Conservation (phyloP, 2,113 vertebrate genomes). For the Callithrix jacchus region DNA sequence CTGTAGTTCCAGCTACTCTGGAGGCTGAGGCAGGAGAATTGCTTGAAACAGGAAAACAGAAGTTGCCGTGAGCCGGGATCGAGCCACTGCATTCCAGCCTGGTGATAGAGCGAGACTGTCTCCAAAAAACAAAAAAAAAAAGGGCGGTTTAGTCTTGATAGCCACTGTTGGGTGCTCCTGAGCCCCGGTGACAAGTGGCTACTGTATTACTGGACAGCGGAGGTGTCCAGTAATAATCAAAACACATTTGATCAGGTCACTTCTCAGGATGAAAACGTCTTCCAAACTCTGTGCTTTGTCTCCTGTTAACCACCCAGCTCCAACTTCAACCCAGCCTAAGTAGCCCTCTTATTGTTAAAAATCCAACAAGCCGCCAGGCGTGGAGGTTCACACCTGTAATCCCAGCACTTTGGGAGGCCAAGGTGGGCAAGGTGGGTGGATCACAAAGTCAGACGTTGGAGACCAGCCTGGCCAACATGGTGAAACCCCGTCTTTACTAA, state of each 20-base stretch:
- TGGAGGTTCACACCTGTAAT: no score
- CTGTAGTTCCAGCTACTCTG: not conserved
- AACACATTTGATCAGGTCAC: not conserved
- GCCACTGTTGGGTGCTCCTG: not conserved
- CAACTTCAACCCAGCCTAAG: not conserved
- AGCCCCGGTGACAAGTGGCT: not conserved
- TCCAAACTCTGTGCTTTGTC: not conserved
- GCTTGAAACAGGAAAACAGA: no score
- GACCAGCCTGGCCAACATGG: no score
- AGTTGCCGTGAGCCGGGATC: no score
- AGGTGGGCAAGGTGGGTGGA: no score
- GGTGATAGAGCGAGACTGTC: not conserved
- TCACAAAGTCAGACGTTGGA: no score
- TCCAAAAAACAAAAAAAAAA: not conserved
- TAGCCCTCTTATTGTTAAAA: not conserved
- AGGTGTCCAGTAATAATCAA: not conserved
- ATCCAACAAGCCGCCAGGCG: no score
- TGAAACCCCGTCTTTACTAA: no score
- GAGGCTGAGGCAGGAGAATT: not conserved
- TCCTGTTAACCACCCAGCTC: not conserved
- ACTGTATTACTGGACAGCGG: not conserved
- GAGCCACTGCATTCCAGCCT: not conserved
- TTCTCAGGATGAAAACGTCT: not conserved
- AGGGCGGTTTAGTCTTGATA: not conserved
- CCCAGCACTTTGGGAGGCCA: no score